These are phyloP conservation scores for Brassicogethes aeneus DNA, from an alignment of 2,888 invertebrate species.

Conservation along the genomic window DNA sequence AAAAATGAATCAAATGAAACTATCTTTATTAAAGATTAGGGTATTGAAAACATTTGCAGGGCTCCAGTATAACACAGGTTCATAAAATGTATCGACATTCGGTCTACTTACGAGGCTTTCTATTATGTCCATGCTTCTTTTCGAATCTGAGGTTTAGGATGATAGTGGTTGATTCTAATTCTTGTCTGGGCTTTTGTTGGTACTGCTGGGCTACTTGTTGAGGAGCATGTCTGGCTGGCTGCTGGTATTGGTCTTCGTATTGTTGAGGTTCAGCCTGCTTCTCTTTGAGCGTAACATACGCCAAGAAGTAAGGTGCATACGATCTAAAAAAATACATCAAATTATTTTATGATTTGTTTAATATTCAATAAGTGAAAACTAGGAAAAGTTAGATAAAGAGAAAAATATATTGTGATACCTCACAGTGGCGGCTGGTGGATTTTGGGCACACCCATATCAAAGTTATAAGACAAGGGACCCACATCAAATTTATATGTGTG, in stretches of 20 bases:
- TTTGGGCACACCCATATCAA: no score
- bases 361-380: no score
- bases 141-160: conserved; percentile 75
- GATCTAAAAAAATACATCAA: conserved; percentile 17
- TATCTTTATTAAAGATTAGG: no score
- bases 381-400: no score
- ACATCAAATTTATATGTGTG: no score
- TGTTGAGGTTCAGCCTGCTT: conserved; percentile 34
- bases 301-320: conserved; percentile 19
- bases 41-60: no score
- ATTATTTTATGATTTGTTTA: no score
- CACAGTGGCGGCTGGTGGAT: no score
- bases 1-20: neutral
- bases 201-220: conserved; percentile 24
- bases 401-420: no score
- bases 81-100: neutral
- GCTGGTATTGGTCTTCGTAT: conserved; percentile 22
- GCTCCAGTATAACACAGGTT: neutral
- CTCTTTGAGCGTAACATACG: conserved; percentile 15
- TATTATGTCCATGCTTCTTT: conserved; percentile 75
- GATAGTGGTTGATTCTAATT: conserved; percentile 59
- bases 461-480: no score
- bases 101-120: conserved; percentile 61
- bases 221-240: conserved; percentile 17
- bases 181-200: conserved; percentile 36